Percentiles rank a stretch among this genome's conserved stretches.
phyloP scores from a whole-genome alignment of 2,888 invertebrate genomes.

The Horisme vitalbata region DNA sequence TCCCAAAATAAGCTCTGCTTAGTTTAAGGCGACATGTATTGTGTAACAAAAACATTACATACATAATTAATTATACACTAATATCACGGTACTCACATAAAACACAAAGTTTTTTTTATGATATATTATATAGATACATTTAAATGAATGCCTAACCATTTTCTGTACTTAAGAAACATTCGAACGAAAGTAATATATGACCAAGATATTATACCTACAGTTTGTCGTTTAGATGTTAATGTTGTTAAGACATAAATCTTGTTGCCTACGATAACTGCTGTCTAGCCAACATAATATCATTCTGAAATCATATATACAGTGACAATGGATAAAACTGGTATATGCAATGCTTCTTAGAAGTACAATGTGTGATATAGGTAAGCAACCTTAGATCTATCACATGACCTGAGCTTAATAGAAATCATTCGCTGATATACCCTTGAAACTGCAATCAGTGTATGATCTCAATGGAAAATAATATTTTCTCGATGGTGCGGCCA shows the following conservation, averaged over 20 bases:
- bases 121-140: too few species aligned
- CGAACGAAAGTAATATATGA: too few species aligned
- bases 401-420: conserved; percentile 44
- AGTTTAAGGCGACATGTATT: too few species aligned
- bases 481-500: conserved; percentile 19
- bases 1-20: too few species aligned
- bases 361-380: conserved; percentile 13
- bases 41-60: too few species aligned
- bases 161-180: too few species aligned
- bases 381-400: conserved; percentile 34
- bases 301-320: background rate
- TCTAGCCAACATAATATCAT: background rate
- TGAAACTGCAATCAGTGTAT: conserved; percentile 37
- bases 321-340: conserved; percentile 19
- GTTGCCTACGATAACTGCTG: background rate
- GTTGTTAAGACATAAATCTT: background rate
- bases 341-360: conserved; percentile 17
- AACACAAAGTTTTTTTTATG: too few species aligned
- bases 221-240: background rate
- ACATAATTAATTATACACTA: too few species aligned
- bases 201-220: background rate
- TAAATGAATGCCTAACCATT: too few species aligned
- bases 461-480: conserved; percentile 37
- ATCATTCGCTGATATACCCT: conserved; percentile 48
- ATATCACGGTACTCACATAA: too few species aligned